These are phyloP conservation scores for Artibeus lituratus DNA, from an alignment of 2,797 vertebrate species.

Conservation along the genomic window DNA sequence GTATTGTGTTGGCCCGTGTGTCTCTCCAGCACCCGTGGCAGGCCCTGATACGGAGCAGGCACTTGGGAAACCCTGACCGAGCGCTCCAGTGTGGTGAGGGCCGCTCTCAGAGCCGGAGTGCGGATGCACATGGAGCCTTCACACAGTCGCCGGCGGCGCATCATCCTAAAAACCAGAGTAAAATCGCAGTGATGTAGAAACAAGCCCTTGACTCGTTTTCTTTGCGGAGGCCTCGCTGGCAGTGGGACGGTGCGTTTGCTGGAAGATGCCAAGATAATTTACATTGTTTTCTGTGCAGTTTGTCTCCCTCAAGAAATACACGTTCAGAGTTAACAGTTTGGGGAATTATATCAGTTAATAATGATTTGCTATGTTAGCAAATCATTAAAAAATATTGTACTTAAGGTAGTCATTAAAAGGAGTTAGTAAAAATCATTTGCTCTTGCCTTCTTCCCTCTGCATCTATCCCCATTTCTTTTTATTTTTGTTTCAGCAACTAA, in stretches of 20 bases:
- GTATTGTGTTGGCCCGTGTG: background rate
- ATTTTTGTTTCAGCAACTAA: constrained; percentile 32
- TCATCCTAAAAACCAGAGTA: background rate
- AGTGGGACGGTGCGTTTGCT: rapidly evolving
- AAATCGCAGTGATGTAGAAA: background rate
- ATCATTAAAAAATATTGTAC: background rate
- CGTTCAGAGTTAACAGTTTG: background rate
- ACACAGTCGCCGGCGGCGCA: background rate
- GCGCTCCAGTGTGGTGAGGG: background rate
- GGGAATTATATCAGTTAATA: background rate
- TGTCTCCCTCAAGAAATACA: background rate
- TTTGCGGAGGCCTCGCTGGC: background rate
- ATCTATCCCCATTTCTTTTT: background rate
- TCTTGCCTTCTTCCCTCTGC: background rate
- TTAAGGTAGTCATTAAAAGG: background rate
- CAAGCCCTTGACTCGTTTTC: background rate
- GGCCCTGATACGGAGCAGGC: background rate
- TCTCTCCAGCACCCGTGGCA: background rate
- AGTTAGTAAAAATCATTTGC: background rate
- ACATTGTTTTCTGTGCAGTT: background rate
- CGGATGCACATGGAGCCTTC: background rate
- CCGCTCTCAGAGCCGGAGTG: background rate
- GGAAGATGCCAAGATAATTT: background rate
- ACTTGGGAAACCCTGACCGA: background rate
- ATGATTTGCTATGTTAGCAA: background rate